These are phyloP conservation scores for Platycheirus albimanus DNA, from an alignment of 2,888 invertebrate genomes.

Conservation along the genomic window DNA sequence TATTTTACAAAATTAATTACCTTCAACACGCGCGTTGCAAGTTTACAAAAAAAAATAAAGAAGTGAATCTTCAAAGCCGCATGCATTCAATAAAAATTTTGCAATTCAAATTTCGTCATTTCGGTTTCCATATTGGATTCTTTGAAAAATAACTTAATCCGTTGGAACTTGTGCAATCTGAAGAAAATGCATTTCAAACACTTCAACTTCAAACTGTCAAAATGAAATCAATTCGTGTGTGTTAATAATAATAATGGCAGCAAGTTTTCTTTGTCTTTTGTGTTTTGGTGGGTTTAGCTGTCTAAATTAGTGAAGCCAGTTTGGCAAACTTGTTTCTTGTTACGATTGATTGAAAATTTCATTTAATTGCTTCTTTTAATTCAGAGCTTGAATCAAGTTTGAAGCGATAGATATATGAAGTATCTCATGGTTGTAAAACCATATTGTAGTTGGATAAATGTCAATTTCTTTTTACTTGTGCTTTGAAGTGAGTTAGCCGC, in stretches of 20 bases:
- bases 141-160: background rate
- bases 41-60: no score
- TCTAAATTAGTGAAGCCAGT: slow-evolving; percentile 25
- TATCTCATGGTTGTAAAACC: background rate
- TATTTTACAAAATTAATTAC: slow-evolving; percentile 45
- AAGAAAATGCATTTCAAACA: slow-evolving; percentile 6
- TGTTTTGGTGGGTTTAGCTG: background rate
- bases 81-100: slow-evolving; percentile 1
- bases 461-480: slow-evolving; percentile 7
- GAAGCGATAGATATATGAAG: no score
- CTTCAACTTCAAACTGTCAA: slow-evolving; percentile 8
- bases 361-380: slow-evolving; percentile 38
- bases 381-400: slow-evolving; percentile 31
- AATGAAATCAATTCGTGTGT: slow-evolving; percentile 14
- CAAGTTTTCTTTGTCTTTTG: background rate
- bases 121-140: slow-evolving; percentile 10
- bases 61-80: background rate
- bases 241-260: background rate
- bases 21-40: slow-evolving; percentile 52
- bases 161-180: slow-evolving; percentile 28
- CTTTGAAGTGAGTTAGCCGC: background rate
- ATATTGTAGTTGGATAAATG: background rate
- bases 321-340: slow-evolving; percentile 42
- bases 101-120: slow-evolving; percentile 49
- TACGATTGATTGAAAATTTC: slow-evolving; percentile 44